Evolutionary conservation across 2,888 invertebrate genomes (phyloP).

Genomic region (Phyllotreta cruciferae): DNA sequence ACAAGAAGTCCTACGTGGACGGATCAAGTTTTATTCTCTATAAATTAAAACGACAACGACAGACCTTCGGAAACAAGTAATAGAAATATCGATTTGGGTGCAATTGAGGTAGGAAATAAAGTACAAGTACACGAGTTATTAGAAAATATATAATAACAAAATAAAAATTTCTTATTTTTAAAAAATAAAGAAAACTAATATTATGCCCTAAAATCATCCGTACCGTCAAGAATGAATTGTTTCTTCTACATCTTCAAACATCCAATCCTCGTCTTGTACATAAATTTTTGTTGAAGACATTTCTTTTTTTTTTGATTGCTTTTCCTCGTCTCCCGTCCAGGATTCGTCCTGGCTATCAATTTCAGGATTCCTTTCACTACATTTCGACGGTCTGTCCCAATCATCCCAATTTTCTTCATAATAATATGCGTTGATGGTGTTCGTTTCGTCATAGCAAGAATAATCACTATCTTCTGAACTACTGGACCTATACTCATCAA

Average conservation of each 20-base stretch:
- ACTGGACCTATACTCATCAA: no score
- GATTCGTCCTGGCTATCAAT: slow-evolving; percentile 45
- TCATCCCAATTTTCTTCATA: slow-evolving; percentile 31
- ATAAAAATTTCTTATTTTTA: no score
- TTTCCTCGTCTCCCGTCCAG: slow-evolving; percentile 40
- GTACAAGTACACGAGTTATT: not conserved
- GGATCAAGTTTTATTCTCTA: not conserved
- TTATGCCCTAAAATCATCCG: not conserved
- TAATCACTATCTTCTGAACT: not conserved
- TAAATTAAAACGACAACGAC: no score
- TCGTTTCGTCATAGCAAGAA: no score
- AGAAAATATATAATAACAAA: slow-evolving; percentile 1
- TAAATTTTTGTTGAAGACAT: slow-evolving; percentile 25
- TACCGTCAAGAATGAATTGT: not conserved
- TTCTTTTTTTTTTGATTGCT: not conserved
- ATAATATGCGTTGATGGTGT: no score
- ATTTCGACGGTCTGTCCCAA: slow-evolving; percentile 43
- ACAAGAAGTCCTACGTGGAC: not conserved
- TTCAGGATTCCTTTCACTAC: slow-evolving; percentile 35
- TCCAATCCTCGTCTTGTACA: slow-evolving; percentile 46
- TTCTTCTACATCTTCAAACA: slow-evolving; percentile 46
- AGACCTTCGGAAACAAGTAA: no score
- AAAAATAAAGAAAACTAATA: not conserved
- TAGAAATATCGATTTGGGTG: no score
- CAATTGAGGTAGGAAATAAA: not conserved